Conservation (phyloP, 2,113 vertebrate genomes). For the Lathamus discolor region DNA sequence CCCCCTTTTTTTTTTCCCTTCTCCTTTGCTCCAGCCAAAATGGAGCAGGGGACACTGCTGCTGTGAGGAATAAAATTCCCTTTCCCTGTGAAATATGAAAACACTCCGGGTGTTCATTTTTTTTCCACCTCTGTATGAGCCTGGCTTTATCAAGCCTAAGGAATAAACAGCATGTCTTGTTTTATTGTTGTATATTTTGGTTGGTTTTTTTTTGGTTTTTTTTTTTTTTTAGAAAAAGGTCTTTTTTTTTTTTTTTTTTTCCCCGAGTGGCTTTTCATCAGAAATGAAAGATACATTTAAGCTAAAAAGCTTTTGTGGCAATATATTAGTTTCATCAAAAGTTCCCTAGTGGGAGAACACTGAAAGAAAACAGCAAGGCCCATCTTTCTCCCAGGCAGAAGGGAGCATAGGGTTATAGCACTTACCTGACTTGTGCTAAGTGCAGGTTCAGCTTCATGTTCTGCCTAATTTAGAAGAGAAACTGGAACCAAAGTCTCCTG, state of each 20-base stretch:
- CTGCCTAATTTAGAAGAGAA: neutral
- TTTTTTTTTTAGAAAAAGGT: neutral
- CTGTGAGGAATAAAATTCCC: neutral
- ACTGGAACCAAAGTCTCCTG: neutral
- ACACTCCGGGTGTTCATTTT: neutral
- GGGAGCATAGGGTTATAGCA: rapidly evolving
- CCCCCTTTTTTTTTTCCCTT: rapidly evolving
- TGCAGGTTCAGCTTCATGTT: neutral
- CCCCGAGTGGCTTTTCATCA: neutral
- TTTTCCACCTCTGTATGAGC: neutral
- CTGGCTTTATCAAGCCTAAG: neutral
- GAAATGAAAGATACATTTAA: neutral
- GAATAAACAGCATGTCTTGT: neutral
- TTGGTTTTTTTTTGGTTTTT: too few relatives aligned
- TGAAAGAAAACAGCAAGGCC: neutral
- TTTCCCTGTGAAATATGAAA: neutral
- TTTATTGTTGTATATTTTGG: neutral
- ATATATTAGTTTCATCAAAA: neutral
- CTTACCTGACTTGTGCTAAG: rapidly evolving
- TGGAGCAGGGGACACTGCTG: neutral
- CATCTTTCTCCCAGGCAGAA: neutral
- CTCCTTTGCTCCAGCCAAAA: neutral
- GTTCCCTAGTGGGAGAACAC: neutral
- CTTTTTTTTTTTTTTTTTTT: neutral
- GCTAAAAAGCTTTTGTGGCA: neutral